Conservation (phyloP, 1,140 invertebrate species). For the Bicyclus anynana region DNA sequence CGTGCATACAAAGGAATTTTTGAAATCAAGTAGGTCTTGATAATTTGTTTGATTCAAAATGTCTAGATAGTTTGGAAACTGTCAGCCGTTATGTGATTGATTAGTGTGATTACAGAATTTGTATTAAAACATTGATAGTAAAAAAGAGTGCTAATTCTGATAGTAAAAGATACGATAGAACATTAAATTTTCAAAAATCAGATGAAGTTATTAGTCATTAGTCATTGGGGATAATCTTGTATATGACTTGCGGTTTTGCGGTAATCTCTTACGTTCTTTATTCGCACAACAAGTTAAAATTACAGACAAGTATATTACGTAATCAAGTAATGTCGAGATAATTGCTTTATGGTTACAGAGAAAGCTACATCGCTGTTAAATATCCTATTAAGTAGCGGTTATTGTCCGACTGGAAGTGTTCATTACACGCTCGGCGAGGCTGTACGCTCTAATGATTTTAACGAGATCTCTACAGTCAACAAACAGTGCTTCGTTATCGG, state of each 20-base stretch:
- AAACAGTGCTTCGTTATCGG: conserved; percentile 27
- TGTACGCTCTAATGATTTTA: conserved; percentile 58
- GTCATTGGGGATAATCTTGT: background rate
- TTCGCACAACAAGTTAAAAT: conserved; percentile 14
- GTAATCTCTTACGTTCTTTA: background rate
- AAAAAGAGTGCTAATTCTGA: too few species aligned
- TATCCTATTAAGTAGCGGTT: conserved; percentile 65
- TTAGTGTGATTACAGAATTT: too few species aligned
- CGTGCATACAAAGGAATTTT: too few species aligned
- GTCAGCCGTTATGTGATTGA: too few species aligned
- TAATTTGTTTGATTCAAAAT: too few species aligned
- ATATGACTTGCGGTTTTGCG: background rate
- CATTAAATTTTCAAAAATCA: too few species aligned
- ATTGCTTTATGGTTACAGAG: conserved; percentile 49
- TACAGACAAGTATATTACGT: conserved; percentile 27
- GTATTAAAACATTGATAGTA: too few species aligned
- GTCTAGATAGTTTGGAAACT: too few species aligned
- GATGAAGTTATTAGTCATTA: too few species aligned
- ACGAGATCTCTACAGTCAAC: conserved; percentile 55
- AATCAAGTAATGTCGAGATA: conserved; percentile 37
- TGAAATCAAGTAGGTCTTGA: too few species aligned
- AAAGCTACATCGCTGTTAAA: conserved; percentile 59
- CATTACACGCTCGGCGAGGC: conserved; percentile 61
- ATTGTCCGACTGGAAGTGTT: conserved; percentile 67
- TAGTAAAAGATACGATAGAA: too few species aligned